A percentile compares a stretch with the other conserved stretches of the same genome.
These are phyloP conservation scores for Folsomia manolachei DNA, from an alignment of 2,888 invertebrate species.

Conservation along the genomic window DNA sequence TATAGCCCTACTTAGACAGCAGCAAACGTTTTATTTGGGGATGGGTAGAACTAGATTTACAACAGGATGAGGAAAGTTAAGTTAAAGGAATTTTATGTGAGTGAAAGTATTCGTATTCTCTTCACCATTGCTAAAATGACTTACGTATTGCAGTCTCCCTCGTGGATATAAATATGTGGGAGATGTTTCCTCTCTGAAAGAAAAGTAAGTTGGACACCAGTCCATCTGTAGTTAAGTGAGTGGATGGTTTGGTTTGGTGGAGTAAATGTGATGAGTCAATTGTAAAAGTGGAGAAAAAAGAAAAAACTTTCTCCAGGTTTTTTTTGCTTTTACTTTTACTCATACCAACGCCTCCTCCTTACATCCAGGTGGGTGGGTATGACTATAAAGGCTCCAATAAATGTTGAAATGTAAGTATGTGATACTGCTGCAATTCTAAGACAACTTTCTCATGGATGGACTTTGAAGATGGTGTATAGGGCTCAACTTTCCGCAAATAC, in stretches of 20 bases:
- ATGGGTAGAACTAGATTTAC: too few relatives aligned
- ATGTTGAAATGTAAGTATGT: too few relatives aligned
- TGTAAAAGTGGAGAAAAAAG: not conserved
- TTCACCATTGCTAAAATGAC: not conserved
- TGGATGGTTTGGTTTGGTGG: not conserved
- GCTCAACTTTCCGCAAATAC: too few relatives aligned
- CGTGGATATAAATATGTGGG: not conserved
- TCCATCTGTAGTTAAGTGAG: not conserved
- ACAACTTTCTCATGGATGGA: too few relatives aligned
- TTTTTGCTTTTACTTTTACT: too few relatives aligned
- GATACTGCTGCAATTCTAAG: too few relatives aligned
- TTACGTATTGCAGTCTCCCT: not conserved
- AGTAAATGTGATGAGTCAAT: not conserved
- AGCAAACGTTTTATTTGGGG: too few relatives aligned
- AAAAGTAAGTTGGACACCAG: not conserved
- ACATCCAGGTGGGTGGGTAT: too few relatives aligned
- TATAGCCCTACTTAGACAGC: too few relatives aligned
- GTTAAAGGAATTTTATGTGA: not conserved
- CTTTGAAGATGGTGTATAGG: too few relatives aligned
- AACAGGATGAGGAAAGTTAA: too few relatives aligned
- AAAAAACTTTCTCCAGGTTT: not conserved
- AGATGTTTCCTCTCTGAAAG: not conserved
- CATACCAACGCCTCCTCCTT: not conserved
- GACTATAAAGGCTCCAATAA: too few relatives aligned
- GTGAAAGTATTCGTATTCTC: not conserved